Base-by-base conservation (phyloP, 1,140 invertebrate genomes). In the Cecropterus lyciades region DNA sequence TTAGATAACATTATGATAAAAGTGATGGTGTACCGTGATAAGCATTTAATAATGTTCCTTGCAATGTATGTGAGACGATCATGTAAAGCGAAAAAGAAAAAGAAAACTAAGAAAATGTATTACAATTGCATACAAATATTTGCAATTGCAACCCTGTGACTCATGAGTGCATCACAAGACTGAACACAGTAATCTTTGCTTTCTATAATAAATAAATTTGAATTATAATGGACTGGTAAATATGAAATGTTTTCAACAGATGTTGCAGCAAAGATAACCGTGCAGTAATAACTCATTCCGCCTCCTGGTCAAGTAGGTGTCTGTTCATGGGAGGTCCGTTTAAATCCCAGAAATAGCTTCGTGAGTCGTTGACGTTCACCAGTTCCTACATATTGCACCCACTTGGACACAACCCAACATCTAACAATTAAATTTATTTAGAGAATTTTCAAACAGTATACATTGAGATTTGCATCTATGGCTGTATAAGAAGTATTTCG, bases 381-480 rank as follows among this genome's bases (percentile, higher is more conserved):
- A 77, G 73, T 77, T 72, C 82, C 80, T 84, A 85, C 75, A 67
- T 78, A 76, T 75, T 76, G 75, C 75, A 87, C 75, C 72, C 73
- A 87, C 85, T 91, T 91, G 86, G 85, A 91, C 85, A 70, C 85
- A 89, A 88, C 80, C 79, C 86, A 89, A 89, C 77, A 73, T 79
- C 72, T 70, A 79, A 63, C 48, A 67, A 80, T 67, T 59, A 72
- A 71, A 79, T 73, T 53, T 64, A 73, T 63, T 57, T 70, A 65
- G 30, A 70, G 52, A 52, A 43, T 67, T 62, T 65, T 65, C 62
- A 70, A 57, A 16, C 24, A 11, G 24, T 56, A 40, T 62, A 43
- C 37, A 27, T 64, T 69, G 57, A 69, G 46, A 64, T 69, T 59
- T 43, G 53, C 53, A 56, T 53, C 52, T 13, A 40, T 40, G 11